These are phyloP conservation scores for Macropis europaea DNA, from an alignment of 2,888 invertebrate genomes.

Conservation along the genomic window DNA sequence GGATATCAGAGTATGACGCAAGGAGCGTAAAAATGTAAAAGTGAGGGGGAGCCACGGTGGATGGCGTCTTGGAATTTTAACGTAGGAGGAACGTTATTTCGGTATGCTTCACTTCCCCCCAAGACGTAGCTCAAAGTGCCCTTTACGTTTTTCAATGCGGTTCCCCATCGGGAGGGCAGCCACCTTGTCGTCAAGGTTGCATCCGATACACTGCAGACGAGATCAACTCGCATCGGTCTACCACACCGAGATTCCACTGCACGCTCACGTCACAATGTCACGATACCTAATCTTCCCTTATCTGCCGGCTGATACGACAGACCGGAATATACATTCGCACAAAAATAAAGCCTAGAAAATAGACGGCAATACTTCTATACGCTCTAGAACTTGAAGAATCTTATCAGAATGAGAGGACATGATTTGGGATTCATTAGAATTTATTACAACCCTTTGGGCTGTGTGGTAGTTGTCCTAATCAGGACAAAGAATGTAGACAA, in stretches of 20 bases:
- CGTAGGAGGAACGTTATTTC: constrained; percentile 56
- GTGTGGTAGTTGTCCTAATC: no score
- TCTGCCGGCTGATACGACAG: no score
- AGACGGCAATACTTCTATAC: no score
- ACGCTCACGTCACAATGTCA: constrained; percentile 4
- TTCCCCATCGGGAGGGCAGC: constrained; percentile 11
- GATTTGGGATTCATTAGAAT: no score
- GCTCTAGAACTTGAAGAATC: no score
- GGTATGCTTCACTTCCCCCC: constrained; percentile 56
- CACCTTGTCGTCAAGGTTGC: constrained; percentile 11
- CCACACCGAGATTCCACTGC: neutral
- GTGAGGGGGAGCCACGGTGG: constrained; percentile 1
- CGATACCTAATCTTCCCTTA: neutral
- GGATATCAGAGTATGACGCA: neutral
- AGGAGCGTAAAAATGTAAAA: constrained; percentile 26
- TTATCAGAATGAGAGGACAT: no score
- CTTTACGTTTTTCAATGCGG: constrained; percentile 35
- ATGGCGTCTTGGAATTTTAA: constrained; percentile 31
- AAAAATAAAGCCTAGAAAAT: no score
- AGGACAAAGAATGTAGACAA: no score
- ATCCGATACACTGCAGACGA: constrained; percentile 15
- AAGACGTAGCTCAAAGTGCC: constrained; percentile 44
- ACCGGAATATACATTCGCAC: no score
- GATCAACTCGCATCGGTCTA: constrained; percentile 29
- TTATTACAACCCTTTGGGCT: no score